Evolutionary conservation across 2,888 invertebrate genomes (phyloP), one percentile per base, ranked within the genome.

Genomic region (Tenodera sinensis): DNA sequence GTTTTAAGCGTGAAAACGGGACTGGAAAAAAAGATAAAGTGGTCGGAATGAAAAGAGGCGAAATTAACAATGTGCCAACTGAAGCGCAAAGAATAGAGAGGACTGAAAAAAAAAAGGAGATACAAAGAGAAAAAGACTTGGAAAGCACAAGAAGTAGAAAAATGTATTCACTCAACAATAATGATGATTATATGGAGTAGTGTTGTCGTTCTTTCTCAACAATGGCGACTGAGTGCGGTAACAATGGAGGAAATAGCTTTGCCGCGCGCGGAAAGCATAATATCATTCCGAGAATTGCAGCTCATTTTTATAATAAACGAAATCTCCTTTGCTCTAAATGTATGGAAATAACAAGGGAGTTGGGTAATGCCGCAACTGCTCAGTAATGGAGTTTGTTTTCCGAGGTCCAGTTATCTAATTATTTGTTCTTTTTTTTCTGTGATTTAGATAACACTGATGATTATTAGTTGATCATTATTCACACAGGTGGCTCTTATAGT

Each of bases 61-160:
- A 85, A 88, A 85, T 88, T 88, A 88, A 88, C 88, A 88, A 88
- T 88, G 88, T 42, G 85, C 28, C 88, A 34, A 71, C 88, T 82
- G 85, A 82, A 85, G 88, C 88, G 88, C 34, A 34, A 81, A 83
- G 88, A 88, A 88, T 47, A 42, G 42, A 87, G 28, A 82, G 27
- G 34, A 87, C 81, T 27, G 82, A 87, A 87, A 71, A 87, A n/a
- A n/a, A 87, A 82, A 87, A 87, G 34, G 82, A 87, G 34, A 85
- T 28, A 84, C 30, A 30, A 85, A n/a, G 34, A 82, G 28, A 27
- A 87, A 82, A 34, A 83, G 28, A 30, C 34, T 28, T 83, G 87
- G 20, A 27, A 83, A 30, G 42, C n/a, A 30, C 30, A n/a, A 34
- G 42, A 34, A 82, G 42, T n/a, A 30, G 84, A 27, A 34, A 83